Percentiles rank a stretch among this genome's conserved stretches.
phyloP scores from a whole-genome alignment of 1,140 invertebrate species.

The Lethrus apterus region DNA sequence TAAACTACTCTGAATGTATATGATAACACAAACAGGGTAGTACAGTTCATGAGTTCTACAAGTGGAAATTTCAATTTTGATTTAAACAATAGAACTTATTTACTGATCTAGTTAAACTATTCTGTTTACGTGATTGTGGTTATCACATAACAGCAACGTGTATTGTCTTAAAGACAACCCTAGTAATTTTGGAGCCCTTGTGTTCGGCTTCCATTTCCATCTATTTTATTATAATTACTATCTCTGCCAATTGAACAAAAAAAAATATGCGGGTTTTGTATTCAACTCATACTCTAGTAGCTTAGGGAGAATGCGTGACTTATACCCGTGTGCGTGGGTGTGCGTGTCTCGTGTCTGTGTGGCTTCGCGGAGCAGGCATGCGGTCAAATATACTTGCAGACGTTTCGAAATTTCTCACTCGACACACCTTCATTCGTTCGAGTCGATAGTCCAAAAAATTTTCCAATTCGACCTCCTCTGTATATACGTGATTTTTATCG shows the following conservation, averaged over 20 bases:
- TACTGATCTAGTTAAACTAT: too few relatives aligned
- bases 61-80: neutral
- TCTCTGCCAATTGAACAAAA: conserved; percentile 34
- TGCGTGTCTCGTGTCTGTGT: conserved; percentile 12
- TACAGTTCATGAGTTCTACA: conserved; percentile 5
- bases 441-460: neutral
- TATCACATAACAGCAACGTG: conserved; percentile 28
- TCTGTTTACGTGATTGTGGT: conserved; percentile 15
- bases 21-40: conserved; percentile 1
- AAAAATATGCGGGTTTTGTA: conserved; percentile 29
- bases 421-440: neutral
- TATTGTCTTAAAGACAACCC: conserved; percentile 27
- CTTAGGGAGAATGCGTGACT: conserved; percentile 16
- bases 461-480: conserved; percentile 2
- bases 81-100: too few relatives aligned
- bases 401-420: neutral
- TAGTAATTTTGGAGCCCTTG: conserved; percentile 18
- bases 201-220: conserved; percentile 20
- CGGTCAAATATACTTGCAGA: conserved; percentile 19
- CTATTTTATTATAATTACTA: conserved; percentile 24
- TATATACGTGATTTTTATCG: too few relatives aligned
- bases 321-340: conserved; percentile 16
- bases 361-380: conserved; percentile 15
- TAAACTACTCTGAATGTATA: conserved; percentile 12
- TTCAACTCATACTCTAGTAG: conserved; percentile 17